These are phyloP conservation scores for Penaeus vannamei DNA, from an alignment of 1,140 invertebrate species.

Conservation along the genomic window DNA sequence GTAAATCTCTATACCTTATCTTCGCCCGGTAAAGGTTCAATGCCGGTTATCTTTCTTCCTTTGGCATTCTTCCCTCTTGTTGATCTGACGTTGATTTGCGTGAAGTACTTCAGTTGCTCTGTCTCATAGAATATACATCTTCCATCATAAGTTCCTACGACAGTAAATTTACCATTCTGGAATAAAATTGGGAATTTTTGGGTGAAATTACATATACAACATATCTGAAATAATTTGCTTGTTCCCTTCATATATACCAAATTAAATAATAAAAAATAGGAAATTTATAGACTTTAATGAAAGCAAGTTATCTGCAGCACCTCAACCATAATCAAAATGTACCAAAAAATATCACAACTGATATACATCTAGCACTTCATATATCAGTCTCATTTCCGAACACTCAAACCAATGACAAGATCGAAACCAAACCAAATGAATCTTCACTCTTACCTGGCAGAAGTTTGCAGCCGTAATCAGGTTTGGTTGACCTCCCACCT, in stretches of 20 bases:
- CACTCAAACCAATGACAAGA: background rate
- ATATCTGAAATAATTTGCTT: too few relatives aligned
- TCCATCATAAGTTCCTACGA: conserved; percentile 98
- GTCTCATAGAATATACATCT: conserved; percentile 98
- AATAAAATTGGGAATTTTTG: conserved; percentile 40
- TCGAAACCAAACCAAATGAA: background rate
- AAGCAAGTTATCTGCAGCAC: too few relatives aligned
- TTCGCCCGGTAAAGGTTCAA: conserved; percentile 96
- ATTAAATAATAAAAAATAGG: too few relatives aligned
- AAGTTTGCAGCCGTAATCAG: conserved; percentile 98
- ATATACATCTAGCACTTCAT: too few relatives aligned
- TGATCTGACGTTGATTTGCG: conserved; percentile 95
- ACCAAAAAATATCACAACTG: too few relatives aligned
- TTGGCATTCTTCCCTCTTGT: conserved; percentile 94
- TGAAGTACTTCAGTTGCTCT: conserved; percentile 98
- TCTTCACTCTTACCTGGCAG: conserved; percentile 77
- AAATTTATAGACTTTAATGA: too few relatives aligned
- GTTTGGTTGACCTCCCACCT: conserved; percentile 93
- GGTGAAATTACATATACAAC: background rate
- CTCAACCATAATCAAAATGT: too few relatives aligned
- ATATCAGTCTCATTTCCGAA: too few relatives aligned
- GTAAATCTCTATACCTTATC: conserved; percentile 79
- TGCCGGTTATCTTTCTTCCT: conserved; percentile 96
- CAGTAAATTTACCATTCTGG: conserved; percentile 95
- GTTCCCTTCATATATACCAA: too few relatives aligned